Base-by-base conservation (phyloP, 2,888 invertebrate genomes). In the Caenorhabditis wallacei region DNA sequence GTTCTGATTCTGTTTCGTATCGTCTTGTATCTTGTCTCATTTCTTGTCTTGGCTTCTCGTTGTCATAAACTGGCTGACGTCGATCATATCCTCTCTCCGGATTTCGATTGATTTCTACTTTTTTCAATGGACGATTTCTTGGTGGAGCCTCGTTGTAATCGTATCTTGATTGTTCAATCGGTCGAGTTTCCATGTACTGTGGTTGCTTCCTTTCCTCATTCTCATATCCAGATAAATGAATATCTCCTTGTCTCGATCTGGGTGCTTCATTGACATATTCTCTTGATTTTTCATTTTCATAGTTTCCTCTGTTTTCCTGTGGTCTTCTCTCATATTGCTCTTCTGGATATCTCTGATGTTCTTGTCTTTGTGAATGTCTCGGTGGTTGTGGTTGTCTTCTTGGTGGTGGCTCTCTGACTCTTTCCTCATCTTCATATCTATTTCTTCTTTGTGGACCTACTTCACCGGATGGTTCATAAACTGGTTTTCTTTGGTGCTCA, bases 191-290 rank as follows among this genome's bases (percentile, higher is more conserved):
- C 37, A 40, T 53, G 18, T 56, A 57, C 8, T 35, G 40, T 24
- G 56, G n/a, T 18, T 69, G 40, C 30, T 56, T 57, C 37, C 56
- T 26, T 5, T 59, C 54, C 57, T 76, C 69, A 8, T 68, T 68
- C 24, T 61, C 76, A 53, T 76, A 76, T 54, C 76, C 69, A 8
- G 76, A 76, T 10, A 68, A 69, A 11, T 76, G 76, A 7, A 22
- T 30, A 1, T 63, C 53, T 3, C 54, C 64, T 18, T 40, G 40
- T 2, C 48, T 63, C 16, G 70, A 8, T 56, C 70, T 37, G 20
- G 69, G 37, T 11, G 57, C 20, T 13, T 80, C 68, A 2, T 57
- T 59, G 1, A n/a, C 40, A 35, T 80, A 80, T 43, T 51, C 69
- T 35, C 63, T 70, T n/a, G 54, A 46, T 24, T 53, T 51, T n/a